phyloP scores from a whole-genome alignment of 2,888 invertebrate species.

The Phortica okadai region DNA sequence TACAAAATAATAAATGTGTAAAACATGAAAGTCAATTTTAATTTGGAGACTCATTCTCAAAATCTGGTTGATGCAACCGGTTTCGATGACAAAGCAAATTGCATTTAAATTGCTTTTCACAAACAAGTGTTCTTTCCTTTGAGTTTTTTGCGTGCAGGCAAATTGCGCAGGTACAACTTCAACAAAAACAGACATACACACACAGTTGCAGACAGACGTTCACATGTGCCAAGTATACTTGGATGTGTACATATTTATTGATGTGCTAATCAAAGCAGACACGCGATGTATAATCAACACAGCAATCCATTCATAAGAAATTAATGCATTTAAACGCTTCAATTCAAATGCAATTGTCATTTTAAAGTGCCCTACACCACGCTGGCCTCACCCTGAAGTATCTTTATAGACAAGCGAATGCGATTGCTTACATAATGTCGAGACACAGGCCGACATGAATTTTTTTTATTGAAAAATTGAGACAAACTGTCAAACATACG shows the following conservation, averaged over 20 bases:
- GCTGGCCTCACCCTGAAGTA: neutral
- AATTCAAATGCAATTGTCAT: neutral
- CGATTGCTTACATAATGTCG: slow-evolving; percentile 18
- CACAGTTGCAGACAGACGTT: neutral
- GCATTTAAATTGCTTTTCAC: neutral
- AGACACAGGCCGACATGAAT: neutral
- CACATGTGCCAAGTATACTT: neutral
- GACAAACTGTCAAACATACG: neutral
- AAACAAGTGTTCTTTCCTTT: neutral
- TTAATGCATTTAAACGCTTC: slow-evolving; percentile 6
- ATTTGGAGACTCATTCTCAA: neutral
- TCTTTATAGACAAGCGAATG: neutral
- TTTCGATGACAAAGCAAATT: slow-evolving; percentile 17
- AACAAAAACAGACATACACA: slow-evolving; percentile 11
- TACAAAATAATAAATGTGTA: too few species aligned
- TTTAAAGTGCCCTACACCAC: neutral
- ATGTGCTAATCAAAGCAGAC: slow-evolving; percentile 19
- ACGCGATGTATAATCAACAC: neutral
- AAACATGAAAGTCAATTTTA: neutral
- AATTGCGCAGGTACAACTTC: neutral
- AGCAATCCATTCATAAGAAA: slow-evolving; percentile 16
- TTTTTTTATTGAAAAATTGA: neutral
- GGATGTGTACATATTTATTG: neutral
- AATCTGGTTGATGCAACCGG: neutral
- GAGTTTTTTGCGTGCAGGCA: neutral